phyloP scores from a whole-genome alignment of 2,888 invertebrate species.

The Pinctada fucata region DNA sequence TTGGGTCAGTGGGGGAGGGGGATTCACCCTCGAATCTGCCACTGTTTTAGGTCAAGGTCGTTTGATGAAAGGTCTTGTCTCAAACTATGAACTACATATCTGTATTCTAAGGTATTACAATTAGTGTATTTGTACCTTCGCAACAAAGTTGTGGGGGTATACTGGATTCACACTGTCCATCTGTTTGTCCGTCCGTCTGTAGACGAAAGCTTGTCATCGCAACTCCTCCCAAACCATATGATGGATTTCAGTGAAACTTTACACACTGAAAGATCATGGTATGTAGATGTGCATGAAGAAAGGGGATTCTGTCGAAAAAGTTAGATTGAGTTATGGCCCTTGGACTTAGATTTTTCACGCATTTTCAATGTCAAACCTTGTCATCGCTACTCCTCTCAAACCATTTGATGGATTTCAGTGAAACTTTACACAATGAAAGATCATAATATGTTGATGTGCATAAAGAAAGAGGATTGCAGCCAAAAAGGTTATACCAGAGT shows the following conservation, averaged over 20 bases:
- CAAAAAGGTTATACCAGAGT: no score
- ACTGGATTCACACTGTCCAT: no score
- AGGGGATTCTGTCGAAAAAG: background rate
- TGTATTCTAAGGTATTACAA: no score
- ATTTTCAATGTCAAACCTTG: background rate
- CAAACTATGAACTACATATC: no score
- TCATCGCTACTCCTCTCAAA: background rate
- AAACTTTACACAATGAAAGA: background rate
- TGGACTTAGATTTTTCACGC: no score
- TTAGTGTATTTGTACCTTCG: no score
- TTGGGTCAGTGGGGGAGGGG: no score
- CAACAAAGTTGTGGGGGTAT: no score
- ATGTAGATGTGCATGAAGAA: conserved; percentile 1
- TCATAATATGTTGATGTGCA: background rate
- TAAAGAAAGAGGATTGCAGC: background rate
- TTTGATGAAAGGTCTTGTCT: no score
- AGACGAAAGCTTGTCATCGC: background rate
- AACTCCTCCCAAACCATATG: background rate
- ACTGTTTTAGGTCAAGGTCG: no score
- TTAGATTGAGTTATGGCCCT: background rate
- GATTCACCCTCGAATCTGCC: no score
- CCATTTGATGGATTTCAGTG: background rate
- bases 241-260: background rate
- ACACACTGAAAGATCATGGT: background rate
- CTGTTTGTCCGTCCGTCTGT: no score